phyloP scores from a whole-genome alignment of 2,888 invertebrate genomes.

The Leptinotarsa tumamoca region DNA sequence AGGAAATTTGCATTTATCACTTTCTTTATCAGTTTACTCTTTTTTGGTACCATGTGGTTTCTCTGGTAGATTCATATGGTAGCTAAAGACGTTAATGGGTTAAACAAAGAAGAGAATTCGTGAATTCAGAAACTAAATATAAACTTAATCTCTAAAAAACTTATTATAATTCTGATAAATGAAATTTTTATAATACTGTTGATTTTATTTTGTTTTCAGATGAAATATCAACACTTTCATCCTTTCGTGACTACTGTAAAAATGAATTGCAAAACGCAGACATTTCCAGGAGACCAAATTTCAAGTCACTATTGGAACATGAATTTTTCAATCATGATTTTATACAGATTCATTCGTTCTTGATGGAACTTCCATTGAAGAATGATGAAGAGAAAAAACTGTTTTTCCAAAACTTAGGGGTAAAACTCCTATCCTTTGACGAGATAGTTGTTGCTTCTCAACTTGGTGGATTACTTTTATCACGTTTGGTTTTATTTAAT shows the following conservation, averaged over 20 bases:
- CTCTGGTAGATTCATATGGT: too few species aligned
- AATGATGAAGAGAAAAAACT: slow-evolving; percentile 79
- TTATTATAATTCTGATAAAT: too few species aligned
- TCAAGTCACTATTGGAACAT: slow-evolving; percentile 77
- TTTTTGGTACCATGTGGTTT: too few species aligned
- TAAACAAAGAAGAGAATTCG: too few species aligned
- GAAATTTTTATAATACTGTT: too few species aligned
- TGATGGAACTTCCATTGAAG: slow-evolving; percentile 85
- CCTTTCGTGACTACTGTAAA: slow-evolving; percentile 79
- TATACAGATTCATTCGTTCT: slow-evolving; percentile 83
- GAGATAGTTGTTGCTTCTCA: slow-evolving; percentile 86
- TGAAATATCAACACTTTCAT: slow-evolving; percentile 76
- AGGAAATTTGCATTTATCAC: too few species aligned
- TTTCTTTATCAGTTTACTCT: too few species aligned
- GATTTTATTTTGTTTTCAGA: slow-evolving; percentile 63
- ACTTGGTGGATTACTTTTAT: slow-evolving; percentile 81
- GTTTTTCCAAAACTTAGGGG: slow-evolving; percentile 81
- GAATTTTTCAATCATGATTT: slow-evolving; percentile 89
- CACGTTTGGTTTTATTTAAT: slow-evolving; percentile 88
- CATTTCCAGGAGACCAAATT: slow-evolving; percentile 74
- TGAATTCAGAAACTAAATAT: too few species aligned
- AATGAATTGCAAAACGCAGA: slow-evolving; percentile 77
- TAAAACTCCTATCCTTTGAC: slow-evolving; percentile 78
- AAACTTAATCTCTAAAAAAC: too few species aligned
- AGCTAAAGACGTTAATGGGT: too few species aligned